Evolutionary conservation across 2,888 invertebrate species (phyloP), one percentile per base, ranked within the genome.

Genomic region (Syritta pipiens): DNA sequence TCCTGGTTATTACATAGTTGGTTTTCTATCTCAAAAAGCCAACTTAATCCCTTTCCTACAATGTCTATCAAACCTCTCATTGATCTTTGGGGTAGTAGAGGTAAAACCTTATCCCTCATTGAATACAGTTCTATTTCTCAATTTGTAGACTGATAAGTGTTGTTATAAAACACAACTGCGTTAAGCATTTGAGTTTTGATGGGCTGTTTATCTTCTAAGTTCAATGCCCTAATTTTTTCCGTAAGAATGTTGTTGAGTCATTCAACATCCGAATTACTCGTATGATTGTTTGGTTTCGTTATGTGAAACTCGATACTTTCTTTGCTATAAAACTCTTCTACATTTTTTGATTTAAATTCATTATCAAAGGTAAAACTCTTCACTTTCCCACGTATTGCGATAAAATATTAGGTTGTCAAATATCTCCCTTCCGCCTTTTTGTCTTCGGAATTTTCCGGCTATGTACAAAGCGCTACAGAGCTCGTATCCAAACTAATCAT

Each of bases 241-340:
- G 19, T 30, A 1, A 30, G 17, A 14, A 20, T 35, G 22, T 28
- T 12, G 0, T 48, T 10, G 1, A 63, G 30, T 1, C 42, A 12
- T 10, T 53, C 51, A 28, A 53, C 30, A 12, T 51, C 42, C n/a
- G 46, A 46, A 24, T 60, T 55, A 12, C 19, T 37, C 0, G 55
- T 37, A 1, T 63, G 24, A 32, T 22, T 44, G n/a, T 46, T 67
- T 48, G 51, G 63, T 46, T 46, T 57, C 5, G 22, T 57, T 1
- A 46, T 20, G 7, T 67, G 55, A n/a, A 19, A 7, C 12, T 57
- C 26, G 1, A 57, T 57, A 48, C 28, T 48, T 40, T 65, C 19
- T 1, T 14, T 19, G 12, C 14, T 7, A 5, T 26, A 26, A 26
- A 40, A 26, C 24, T 17, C 12, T n/a, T 12, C n/a, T 9, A 49